These are phyloP conservation scores for Uromys caudimaculatus DNA, from an alignment of 2,797 vertebrate genomes.

Conservation along the genomic window DNA sequence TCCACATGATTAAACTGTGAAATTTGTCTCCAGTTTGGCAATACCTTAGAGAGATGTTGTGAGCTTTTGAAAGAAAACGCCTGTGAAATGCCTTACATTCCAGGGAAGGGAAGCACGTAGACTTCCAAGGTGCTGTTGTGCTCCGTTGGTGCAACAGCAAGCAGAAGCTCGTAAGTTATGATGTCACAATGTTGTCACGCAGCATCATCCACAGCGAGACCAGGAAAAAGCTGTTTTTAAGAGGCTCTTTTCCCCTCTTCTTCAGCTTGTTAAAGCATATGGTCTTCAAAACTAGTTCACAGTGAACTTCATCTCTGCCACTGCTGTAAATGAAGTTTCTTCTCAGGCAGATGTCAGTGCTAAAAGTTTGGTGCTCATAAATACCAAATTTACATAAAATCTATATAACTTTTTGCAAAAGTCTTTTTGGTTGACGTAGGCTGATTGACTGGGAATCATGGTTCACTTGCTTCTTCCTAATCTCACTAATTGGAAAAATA, in stretches of 20 bases:
- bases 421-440: slow-evolving; percentile 73
- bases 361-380: slow-evolving; percentile 83
- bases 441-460: slow-evolving; percentile 64
- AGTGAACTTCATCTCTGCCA: slow-evolving; percentile 82
- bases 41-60: slow-evolving; percentile 83
- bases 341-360: slow-evolving; percentile 84
- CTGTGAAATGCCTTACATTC: slow-evolving; percentile 72
- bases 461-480: slow-evolving; percentile 56
- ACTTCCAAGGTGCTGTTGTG: slow-evolving; percentile 66
- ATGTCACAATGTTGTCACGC: slow-evolving; percentile 82
- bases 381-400: slow-evolving; percentile 86
- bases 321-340: slow-evolving; percentile 81
- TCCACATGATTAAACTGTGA: slow-evolving; percentile 85
- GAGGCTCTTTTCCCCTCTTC: slow-evolving; percentile 53
- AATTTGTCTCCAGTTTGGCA: slow-evolving; percentile 83
- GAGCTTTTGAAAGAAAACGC: slow-evolving; percentile 79
- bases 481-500: slow-evolving; percentile 59
- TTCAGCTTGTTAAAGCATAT: slow-evolving; percentile 79
- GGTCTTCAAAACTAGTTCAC: slow-evolving; percentile 83
- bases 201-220: slow-evolving; percentile 76
- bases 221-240: slow-evolving; percentile 73
- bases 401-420: slow-evolving; percentile 76
- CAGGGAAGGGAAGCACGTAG: slow-evolving; percentile 25
- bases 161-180: slow-evolving; percentile 64
- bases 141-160: slow-evolving; percentile 70